Base-by-base conservation (phyloP, 2,888 invertebrate species). In the Drosophila paramelanica region DNA sequence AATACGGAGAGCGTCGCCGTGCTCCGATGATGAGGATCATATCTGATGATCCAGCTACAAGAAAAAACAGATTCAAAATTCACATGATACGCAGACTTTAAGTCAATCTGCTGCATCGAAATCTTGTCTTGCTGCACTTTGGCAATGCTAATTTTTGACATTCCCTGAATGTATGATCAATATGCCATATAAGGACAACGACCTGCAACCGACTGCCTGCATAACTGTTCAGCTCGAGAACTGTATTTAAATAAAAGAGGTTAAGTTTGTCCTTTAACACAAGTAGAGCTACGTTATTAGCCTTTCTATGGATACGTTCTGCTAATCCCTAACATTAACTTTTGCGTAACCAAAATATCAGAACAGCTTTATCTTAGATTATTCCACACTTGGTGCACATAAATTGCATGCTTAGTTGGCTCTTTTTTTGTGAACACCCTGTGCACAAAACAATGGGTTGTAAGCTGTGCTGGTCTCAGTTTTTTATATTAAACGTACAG, bases 131-230 rank as follows among this genome's bases (percentile, higher is more conserved):
- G 31, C 33, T 43, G 60, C 49, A 39, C 42, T 73, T 47, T 49
- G 42, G 27, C 45, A 81, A 82, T 82, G 88, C 81, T 81, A 81
- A 81, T 84, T 87, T 81, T 39, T 62, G 82, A 62, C 78, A 62
- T 72, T 74, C 74, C 71, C 67, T 56, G 52, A 56, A 68, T 64
- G 56, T 75, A 60, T 73, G 79, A 71, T 68, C 62, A 49, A 57
- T 38, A 41, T 65, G 70, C 83, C 87, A 67, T 81, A 83, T 61
- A 83, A 36, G 69, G 79, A 31, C 17, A n/a, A 6, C 7, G 31
- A 27, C 33, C 60, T 42, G 39, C 53, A 61, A 69, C 61, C 52
- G 43, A 42, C 61, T 47, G 38, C 17, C 31, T 49, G 38, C 52
- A 50, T 70, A 74, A 74, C 77, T 46, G 77, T 77, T 55, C 17